These are phyloP conservation scores for Megastigmus dorsalis DNA, from an alignment of 2,888 invertebrate genomes.

Conservation along the genomic window DNA sequence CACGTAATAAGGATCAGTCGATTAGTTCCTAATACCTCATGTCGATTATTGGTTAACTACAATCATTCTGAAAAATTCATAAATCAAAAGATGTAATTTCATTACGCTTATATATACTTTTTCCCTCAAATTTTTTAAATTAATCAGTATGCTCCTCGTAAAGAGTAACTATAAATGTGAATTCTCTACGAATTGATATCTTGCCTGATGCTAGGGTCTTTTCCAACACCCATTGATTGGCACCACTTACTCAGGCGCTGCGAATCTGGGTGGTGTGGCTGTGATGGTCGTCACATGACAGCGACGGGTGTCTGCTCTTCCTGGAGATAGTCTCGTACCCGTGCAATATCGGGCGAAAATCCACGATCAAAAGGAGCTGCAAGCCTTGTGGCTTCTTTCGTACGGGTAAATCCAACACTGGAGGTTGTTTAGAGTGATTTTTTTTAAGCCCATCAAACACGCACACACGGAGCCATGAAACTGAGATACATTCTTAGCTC, in stretches of 20 bases:
- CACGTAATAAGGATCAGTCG: too few species aligned
- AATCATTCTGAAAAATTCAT: too few species aligned
- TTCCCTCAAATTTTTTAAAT: too few species aligned
- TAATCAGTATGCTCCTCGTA: neutral
- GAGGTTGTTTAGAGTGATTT: neutral
- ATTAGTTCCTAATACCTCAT: too few species aligned
- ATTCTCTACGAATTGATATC: too few species aligned
- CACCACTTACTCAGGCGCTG: neutral
- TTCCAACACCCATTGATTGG: neutral
- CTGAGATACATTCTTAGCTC: constrained; percentile 71
- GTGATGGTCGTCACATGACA: constrained; percentile 68
- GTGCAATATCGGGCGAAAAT: constrained; percentile 37
- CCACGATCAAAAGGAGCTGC: constrained; percentile 36
- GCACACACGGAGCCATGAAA: constrained; percentile 52
- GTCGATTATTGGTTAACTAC: too few species aligned
- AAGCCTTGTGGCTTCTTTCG: neutral
- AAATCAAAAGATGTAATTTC: too few species aligned
- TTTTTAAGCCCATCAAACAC: neutral
- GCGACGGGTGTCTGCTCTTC: constrained; percentile 65
- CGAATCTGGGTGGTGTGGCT: neutral
- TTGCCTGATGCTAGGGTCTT: neutral
- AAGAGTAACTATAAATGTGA: too few species aligned
- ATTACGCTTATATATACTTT: neutral
- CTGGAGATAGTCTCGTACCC: constrained; percentile 17
- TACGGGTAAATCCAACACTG: neutral